Conservation (phyloP, 2,797 vertebrate species). For the Aratinga solstitialis region DNA sequence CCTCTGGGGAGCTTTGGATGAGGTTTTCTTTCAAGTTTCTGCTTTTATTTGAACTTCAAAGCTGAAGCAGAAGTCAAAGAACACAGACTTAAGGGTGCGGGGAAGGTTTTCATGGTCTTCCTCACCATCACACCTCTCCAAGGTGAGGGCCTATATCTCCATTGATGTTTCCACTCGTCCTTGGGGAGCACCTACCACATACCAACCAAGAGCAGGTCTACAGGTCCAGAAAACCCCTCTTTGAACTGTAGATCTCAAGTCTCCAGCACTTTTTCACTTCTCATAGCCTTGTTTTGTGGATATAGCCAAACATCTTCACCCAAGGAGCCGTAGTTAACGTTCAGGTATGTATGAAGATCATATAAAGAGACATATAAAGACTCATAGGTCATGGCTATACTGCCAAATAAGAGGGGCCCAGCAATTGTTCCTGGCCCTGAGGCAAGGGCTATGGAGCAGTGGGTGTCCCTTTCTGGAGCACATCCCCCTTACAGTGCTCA, state of each 20-base stretch:
- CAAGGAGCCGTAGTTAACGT: neutral
- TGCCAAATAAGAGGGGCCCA: neutral
- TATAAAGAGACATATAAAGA: neutral
- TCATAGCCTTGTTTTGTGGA: neutral
- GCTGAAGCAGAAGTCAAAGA: neutral
- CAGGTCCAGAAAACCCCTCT: rapidly evolving
- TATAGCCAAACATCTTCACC: neutral
- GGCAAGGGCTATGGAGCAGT: neutral
- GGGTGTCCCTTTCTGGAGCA: neutral
- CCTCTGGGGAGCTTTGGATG: neutral
- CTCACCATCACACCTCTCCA: neutral
- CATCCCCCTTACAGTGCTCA: rapidly evolving
- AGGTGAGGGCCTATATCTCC: neutral
- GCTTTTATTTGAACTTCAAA: neutral
- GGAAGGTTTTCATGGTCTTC: neutral
- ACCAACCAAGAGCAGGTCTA: neutral
- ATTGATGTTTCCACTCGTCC: neutral
- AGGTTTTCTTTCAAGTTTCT: neutral
- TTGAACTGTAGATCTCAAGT: neutral
- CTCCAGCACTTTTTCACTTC: neutral
- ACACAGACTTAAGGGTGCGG: neutral
- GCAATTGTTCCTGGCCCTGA: neutral
- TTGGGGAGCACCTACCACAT: neutral
- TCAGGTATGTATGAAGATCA: neutral
- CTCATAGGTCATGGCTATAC: neutral